A percentile compares a stretch with the other conserved stretches of the same genome.
Evolutionary conservation across 2,113 vertebrate species (phyloP).

Genomic region (Ptyas mucosa): DNA sequence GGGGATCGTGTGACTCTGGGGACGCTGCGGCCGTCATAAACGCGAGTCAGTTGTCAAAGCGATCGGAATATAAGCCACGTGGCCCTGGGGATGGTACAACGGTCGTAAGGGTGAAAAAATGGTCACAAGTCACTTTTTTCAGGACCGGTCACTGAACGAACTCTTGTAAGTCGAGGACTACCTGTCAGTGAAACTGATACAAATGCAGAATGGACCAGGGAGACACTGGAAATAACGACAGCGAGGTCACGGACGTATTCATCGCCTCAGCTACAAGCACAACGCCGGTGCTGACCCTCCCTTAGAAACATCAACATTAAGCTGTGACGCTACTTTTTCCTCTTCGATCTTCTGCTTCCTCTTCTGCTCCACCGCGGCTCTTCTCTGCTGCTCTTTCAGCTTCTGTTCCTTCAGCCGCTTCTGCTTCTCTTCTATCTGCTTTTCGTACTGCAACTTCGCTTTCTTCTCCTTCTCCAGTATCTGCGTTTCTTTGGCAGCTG

Average conservation of each 20-base stretch:
- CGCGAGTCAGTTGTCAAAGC: too few species aligned
- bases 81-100: too few species aligned
- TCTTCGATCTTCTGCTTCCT: conserved; percentile 87
- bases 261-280: background rate
- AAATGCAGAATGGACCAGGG: background rate
- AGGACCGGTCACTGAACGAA: background rate
- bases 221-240: background rate
- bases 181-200: background rate
- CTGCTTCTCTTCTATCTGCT: conserved; percentile 88
- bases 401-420: conserved; percentile 85
- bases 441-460: conserved; percentile 85
- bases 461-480: conserved; percentile 90
- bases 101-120: background rate
- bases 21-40: too few species aligned
- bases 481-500: conserved; percentile 85
- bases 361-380: conserved; percentile 86
- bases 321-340: conserved; percentile 77
- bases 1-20: too few species aligned
- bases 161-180: too few species aligned
- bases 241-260: too few species aligned
- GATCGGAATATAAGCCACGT: too few species aligned
- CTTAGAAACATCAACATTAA: background rate
- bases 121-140: background rate
- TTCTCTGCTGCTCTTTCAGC: conserved; percentile 86
- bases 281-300: background rate